Conservation (phyloP, 2,797 vertebrate species). For the Mormyrus proboscirostris region DNA sequence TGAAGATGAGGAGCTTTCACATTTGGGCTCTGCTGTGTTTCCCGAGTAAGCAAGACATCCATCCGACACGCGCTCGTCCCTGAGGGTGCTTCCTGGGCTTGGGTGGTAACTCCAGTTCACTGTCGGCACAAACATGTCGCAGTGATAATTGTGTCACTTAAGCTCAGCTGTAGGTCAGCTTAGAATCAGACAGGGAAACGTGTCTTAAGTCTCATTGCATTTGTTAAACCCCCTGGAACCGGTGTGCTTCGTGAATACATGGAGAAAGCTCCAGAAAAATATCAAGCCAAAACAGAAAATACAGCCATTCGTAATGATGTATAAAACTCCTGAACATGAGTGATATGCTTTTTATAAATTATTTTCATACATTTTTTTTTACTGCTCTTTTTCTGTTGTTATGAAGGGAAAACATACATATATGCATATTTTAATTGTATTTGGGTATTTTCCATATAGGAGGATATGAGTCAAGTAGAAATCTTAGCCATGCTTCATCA, state of each 20-base stretch:
- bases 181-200: neutral
- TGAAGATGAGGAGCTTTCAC: constrained; percentile 96
- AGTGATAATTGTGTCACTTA: neutral
- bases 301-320: neutral
- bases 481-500: neutral
- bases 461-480: neutral
- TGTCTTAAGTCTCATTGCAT: neutral
- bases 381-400: neutral
- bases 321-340: neutral
- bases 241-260: neutral
- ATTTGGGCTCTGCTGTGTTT: constrained; percentile 93
- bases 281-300: neutral
- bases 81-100: neutral
- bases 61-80: neutral
- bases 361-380: neutral
- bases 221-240: neutral
- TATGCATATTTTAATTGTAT: neutral
- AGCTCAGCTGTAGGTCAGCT: neutral
- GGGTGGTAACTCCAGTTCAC: neutral
- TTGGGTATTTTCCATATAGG: neutral
- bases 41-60: constrained; percentile 70
- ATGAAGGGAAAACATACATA: neutral
- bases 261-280: neutral
- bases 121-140: neutral
- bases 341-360: neutral